phyloP scores from a whole-genome alignment of 2,888 invertebrate species.

The Tinea trinotella region DNA sequence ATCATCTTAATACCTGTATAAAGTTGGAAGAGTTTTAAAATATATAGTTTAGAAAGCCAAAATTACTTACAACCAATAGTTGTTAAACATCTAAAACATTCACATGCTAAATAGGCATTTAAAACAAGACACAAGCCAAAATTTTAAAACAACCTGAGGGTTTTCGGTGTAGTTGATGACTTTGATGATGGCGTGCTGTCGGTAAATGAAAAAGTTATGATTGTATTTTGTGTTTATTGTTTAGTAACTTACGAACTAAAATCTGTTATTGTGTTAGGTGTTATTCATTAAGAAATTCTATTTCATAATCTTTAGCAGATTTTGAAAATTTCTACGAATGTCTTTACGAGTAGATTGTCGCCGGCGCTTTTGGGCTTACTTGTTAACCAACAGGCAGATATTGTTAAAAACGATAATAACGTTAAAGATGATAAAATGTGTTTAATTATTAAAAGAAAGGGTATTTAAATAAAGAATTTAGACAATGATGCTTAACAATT shows the following conservation, averaged over 20 bases:
- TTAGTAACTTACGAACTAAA: not conserved
- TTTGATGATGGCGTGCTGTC: conserved; percentile 69
- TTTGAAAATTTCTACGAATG: too few relatives aligned
- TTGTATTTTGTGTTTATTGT: conserved; percentile 17
- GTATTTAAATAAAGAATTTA: too few relatives aligned
- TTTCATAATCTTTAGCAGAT: not conserved
- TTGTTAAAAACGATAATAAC: too few relatives aligned
- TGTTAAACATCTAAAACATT: not conserved
- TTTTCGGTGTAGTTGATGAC: conserved; percentile 70
- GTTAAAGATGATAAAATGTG: too few relatives aligned
- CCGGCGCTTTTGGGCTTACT: too few relatives aligned
- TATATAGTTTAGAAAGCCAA: too few relatives aligned
- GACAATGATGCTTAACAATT: too few relatives aligned
- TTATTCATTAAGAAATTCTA: not conserved
- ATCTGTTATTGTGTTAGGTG: not conserved
- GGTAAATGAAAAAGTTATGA: conserved; percentile 50
- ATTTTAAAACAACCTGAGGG: conserved; percentile 57
- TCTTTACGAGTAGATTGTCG: too few relatives aligned
- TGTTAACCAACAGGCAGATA: too few relatives aligned
- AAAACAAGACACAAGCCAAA: conserved; percentile 10
- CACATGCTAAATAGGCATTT: conserved; percentile 6
- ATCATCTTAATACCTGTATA: too few relatives aligned
- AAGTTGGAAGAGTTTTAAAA: too few relatives aligned
- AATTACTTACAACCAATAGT: not conserved
- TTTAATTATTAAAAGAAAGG: too few relatives aligned